These are phyloP conservation scores for Tenualosa ilisha DNA, from an alignment of 2,797 vertebrate genomes.

Conservation along the genomic window DNA sequence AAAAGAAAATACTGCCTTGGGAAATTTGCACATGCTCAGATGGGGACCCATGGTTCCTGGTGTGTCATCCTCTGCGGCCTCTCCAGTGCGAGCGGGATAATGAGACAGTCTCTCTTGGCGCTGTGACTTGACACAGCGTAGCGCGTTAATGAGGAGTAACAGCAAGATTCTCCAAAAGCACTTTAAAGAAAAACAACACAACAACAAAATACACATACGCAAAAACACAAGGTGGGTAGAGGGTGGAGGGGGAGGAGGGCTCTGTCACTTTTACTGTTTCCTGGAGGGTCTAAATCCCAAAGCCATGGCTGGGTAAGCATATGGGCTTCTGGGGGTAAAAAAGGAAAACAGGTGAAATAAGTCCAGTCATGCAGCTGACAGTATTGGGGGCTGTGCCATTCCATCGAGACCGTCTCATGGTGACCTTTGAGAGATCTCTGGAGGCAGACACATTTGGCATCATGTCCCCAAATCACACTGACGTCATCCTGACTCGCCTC, in stretches of 20 bases:
- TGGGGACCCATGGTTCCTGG: neutral
- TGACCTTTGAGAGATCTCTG: conserved; percentile 9
- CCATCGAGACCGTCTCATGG: neutral
- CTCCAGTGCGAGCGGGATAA: neutral
- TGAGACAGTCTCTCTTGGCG: neutral
- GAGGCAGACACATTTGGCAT: neutral
- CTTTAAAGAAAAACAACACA: too few relatives aligned
- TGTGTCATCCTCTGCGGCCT: neutral
- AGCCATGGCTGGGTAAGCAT: neutral
- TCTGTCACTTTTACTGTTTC: neutral
- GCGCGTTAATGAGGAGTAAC: neutral
- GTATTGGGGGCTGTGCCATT: neutral
- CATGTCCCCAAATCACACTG: neutral
- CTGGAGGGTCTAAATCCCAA: neutral
- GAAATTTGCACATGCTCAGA: neutral
- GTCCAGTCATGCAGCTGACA: neutral
- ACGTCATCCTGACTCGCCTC: neutral
- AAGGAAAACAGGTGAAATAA: too few relatives aligned
- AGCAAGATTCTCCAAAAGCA: neutral
- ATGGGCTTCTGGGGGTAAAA: neutral
- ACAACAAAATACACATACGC: too few relatives aligned
- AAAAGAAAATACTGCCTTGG: neutral
- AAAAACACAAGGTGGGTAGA: too few relatives aligned
- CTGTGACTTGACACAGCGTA: neutral
- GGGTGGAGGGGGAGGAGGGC: too few relatives aligned